phyloP scores from a whole-genome alignment of 2,888 invertebrate species.

The Tiliacea citrago region DNA sequence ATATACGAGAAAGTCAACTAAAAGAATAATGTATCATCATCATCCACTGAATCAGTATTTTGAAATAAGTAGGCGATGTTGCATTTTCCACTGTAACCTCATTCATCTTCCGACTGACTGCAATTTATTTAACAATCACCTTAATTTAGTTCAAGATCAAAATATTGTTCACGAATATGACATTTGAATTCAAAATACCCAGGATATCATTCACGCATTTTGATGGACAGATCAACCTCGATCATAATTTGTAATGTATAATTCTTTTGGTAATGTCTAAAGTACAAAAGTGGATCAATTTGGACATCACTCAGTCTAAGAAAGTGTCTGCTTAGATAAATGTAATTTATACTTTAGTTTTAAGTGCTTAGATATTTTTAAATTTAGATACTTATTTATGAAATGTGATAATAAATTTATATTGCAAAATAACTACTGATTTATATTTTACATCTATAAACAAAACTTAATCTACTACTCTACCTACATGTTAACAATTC shows the following conservation, averaged over 20 bases:
- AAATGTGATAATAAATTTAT: constrained; percentile 90
- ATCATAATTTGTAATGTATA: constrained; percentile 63
- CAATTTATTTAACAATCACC: constrained; percentile 71
- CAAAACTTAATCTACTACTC: neutral
- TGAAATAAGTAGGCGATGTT: constrained; percentile 77
- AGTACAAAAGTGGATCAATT: constrained; percentile 75
- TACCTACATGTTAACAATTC: neutral
- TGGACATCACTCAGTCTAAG: constrained; percentile 65
- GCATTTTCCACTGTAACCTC: constrained; percentile 59
- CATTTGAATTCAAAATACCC: constrained; percentile 76
- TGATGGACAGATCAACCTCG: constrained; percentile 67
- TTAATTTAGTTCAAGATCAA: constrained; percentile 74
- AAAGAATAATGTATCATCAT: constrained; percentile 61
- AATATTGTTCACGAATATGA: constrained; percentile 80
- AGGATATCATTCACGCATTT: constrained; percentile 63
- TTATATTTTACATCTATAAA: neutral
- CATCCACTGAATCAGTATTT: constrained; percentile 85
- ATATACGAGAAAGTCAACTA: constrained; percentile 86
- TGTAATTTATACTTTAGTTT: constrained; percentile 85
- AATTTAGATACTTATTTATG: constrained; percentile 87
- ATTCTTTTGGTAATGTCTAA: constrained; percentile 66
- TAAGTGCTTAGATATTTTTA: constrained; percentile 82
- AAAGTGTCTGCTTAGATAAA: constrained; percentile 80
- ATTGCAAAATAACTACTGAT: constrained; percentile 64
- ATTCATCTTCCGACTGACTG: constrained; percentile 70